phyloP scores from a whole-genome alignment of 1,140 invertebrate species.

The Ips typographus region DNA sequence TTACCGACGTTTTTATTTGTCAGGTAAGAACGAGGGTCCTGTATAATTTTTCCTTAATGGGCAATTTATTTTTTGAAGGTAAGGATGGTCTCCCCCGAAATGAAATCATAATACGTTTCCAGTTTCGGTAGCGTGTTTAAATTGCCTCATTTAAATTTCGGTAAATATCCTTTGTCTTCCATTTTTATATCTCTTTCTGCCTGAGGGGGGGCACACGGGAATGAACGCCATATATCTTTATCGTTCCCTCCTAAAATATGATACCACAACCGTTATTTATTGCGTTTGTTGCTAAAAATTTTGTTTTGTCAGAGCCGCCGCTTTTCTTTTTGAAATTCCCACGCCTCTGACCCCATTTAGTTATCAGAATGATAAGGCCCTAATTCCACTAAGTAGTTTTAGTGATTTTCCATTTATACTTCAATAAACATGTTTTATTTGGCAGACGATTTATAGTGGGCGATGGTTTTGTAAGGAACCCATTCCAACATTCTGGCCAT shows the following conservation, averaged over 20 bases:
- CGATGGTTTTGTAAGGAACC: conserved; percentile 23
- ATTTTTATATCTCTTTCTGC: conserved; percentile 23
- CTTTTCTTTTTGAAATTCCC: too few species aligned
- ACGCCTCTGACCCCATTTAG: too few species aligned
- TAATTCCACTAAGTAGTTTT: conserved; percentile 38
- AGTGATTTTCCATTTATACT: conserved; percentile 25
- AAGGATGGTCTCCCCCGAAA: conserved; percentile 10
- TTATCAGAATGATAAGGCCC: conserved; percentile 18
- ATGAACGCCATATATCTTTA: conserved; percentile 16
- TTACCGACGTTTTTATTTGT: conserved; percentile 25
- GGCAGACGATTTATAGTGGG: not conserved
- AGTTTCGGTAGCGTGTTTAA: conserved; percentile 18
- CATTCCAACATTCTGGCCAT: conserved; percentile 17
- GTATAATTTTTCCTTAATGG: conserved; percentile 28
- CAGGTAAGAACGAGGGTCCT: conserved; percentile 21
- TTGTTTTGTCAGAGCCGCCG: not conserved
- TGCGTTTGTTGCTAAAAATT: conserved; percentile 13
- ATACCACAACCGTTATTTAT: conserved; percentile 5
- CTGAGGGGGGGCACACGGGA: not conserved
- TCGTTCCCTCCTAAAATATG: conserved; percentile 20
- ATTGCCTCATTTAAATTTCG: conserved; percentile 33
- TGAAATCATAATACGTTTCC: conserved; percentile 30
- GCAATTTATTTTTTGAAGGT: conserved; percentile 31
- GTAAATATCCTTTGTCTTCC: conserved; percentile 32
- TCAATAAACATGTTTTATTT: not conserved